These are phyloP conservation scores for Periphyllus acericola DNA, from an alignment of 2,888 invertebrate genomes.

Conservation along the genomic window DNA sequence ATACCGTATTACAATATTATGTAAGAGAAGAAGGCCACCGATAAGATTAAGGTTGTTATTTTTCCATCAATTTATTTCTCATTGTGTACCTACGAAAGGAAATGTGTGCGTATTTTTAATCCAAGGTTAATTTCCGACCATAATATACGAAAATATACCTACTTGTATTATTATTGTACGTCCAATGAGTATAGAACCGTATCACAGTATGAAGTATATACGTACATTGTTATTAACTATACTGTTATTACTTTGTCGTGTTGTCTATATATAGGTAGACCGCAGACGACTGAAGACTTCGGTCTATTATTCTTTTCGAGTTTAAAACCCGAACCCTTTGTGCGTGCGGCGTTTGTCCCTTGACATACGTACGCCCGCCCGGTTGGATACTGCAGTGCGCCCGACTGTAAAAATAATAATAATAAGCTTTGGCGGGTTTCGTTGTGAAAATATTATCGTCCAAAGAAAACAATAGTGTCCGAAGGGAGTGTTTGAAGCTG, in stretches of 20 bases:
- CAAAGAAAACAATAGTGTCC: slow-evolving; percentile 14
- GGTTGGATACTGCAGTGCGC: not conserved
- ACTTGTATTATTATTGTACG: too few relatives aligned
- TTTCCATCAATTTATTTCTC: too few relatives aligned
- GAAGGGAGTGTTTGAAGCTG: not conserved
- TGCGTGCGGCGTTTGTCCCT: not conserved
- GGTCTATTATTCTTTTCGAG: not conserved
- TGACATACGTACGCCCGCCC: not conserved
- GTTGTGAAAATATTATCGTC: not conserved
- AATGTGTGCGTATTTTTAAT: too few relatives aligned
- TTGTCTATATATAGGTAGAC: not conserved
- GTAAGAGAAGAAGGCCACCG: too few relatives aligned
- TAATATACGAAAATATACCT: too few relatives aligned
- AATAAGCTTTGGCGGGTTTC: slow-evolving; percentile 5
- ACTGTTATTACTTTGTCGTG: not conserved
- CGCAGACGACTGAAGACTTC: not conserved
- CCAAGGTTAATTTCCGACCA: too few relatives aligned
- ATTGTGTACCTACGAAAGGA: too few relatives aligned
- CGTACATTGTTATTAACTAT: not conserved
- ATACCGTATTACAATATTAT: too few relatives aligned
- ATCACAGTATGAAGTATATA: too few relatives aligned
- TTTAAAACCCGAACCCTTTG: not conserved
- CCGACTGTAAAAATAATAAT: slow-evolving; percentile 6
- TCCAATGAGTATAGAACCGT: too few relatives aligned
- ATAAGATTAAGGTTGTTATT: too few relatives aligned